These are phyloP conservation scores for Drosophila quadrilineata DNA, from an alignment of 1,140 invertebrate genomes.

Conservation along the genomic window DNA sequence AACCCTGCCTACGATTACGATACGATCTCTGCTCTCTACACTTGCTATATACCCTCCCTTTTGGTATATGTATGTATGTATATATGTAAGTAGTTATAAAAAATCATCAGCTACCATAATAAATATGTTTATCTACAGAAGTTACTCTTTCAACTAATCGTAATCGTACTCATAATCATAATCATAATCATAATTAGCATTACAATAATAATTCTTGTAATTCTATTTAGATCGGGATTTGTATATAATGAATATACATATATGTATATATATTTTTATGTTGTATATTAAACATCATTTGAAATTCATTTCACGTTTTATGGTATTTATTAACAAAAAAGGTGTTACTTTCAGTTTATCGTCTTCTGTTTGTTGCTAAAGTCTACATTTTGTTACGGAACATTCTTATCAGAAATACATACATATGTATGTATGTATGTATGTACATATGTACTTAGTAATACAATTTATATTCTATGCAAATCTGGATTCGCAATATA, in stretches of 20 bases:
- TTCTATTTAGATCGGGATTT: constrained; percentile 24
- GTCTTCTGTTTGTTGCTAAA: constrained; percentile 75
- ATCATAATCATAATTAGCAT: constrained; percentile 3
- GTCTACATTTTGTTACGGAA: constrained; percentile 77
- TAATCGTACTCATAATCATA: constrained; percentile 20
- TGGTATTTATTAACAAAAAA: constrained; percentile 44
- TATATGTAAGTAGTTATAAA: constrained; percentile 59
- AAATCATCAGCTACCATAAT: constrained; percentile 69
- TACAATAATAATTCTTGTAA: constrained; percentile 1
- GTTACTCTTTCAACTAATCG: constrained; percentile 61
- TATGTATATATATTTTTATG: constrained; percentile 42
- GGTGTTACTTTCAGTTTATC: constrained; percentile 74
- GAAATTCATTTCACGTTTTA: constrained; percentile 33
- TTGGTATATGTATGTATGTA: constrained; percentile 23
- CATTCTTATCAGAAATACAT: constrained; percentile 70
- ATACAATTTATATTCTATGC: too few species aligned
- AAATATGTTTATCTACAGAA: constrained; percentile 79
- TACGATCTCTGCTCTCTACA: constrained; percentile 32
- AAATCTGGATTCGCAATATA: too few species aligned
- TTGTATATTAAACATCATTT: constrained; percentile 71
- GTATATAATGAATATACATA: constrained; percentile 58
- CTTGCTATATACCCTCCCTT: constrained; percentile 18
- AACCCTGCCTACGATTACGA: constrained; percentile 60
- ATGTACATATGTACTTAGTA: constrained; percentile 23
- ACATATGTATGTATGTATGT: too few species aligned